Conservation (phyloP, 2,113 vertebrate species). For the Falcunculus frontatus region DNA sequence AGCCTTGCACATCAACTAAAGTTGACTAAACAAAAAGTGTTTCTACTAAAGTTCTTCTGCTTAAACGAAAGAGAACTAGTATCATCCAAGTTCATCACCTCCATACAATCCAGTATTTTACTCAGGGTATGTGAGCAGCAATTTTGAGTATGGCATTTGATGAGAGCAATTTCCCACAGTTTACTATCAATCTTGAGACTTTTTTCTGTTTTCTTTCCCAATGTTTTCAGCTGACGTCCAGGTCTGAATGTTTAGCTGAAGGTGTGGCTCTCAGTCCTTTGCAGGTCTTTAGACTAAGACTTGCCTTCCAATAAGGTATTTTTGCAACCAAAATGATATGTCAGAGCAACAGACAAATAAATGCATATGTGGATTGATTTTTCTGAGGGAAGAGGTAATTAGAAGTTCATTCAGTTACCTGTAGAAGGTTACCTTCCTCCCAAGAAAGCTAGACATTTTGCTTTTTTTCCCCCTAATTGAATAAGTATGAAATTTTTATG, state of each 20-base stretch:
- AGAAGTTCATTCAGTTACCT: background rate
- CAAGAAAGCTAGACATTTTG: background rate
- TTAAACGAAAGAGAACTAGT: background rate
- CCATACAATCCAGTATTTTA: background rate
- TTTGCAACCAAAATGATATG: background rate
- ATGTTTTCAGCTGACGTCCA: background rate
- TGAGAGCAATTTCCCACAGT: background rate
- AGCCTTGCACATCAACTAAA: fast-evolving
- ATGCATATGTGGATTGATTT: background rate
- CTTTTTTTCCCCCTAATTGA: background rate
- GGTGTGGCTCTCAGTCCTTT: background rate
- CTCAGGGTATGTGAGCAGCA: background rate
- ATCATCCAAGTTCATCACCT: background rate
- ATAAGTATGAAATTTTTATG: background rate
- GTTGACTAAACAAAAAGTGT: background rate
- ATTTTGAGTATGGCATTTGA: background rate
- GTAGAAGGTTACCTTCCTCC: background rate
- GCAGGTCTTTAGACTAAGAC: background rate
- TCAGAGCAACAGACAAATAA: background rate
- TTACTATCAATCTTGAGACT: background rate
- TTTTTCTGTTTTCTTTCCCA: background rate
- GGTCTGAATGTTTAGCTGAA: background rate
- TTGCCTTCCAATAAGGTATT: background rate
- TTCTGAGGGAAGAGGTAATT: background rate
- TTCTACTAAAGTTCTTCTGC: background rate